Conservation (phyloP, 1,140 invertebrate genomes). For the Mylabris phalerata region DNA sequence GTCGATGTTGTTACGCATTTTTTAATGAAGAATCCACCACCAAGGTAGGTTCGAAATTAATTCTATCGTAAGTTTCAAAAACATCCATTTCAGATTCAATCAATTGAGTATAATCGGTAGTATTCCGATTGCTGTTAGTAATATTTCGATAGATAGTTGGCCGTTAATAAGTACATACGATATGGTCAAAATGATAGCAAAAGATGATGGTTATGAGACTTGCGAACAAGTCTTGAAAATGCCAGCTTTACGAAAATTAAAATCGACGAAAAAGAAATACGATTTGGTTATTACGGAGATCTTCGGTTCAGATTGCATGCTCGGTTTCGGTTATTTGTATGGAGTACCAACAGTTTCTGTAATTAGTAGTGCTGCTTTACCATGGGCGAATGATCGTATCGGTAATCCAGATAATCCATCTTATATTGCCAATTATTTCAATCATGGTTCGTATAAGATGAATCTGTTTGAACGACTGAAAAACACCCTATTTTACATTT, state of each 20-base stretch:
- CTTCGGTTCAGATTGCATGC: conserved; percentile 59
- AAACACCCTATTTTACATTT: conserved; percentile 20
- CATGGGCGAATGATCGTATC: conserved; percentile 45
- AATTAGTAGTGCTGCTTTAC: conserved; percentile 51
- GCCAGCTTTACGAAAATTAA: conserved; percentile 17
- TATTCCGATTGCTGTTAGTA: conserved; percentile 27
- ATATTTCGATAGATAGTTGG: conserved; percentile 21
- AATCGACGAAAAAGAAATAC: conserved; percentile 44
- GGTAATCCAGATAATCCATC: conserved; percentile 53
- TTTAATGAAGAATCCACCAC: conserved; percentile 43
- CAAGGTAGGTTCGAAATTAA: conserved; percentile 20
- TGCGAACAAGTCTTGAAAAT: conserved; percentile 22
- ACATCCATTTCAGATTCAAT: conserved; percentile 30
- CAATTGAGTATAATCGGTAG: conserved; percentile 35
- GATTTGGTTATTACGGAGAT: conserved; percentile 58
- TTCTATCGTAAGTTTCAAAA: neutral
- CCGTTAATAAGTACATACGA: neutral
- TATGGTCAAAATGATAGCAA: conserved; percentile 19
- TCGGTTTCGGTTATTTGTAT: conserved; percentile 50
- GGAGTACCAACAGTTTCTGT: conserved; percentile 44
- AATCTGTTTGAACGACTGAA: conserved; percentile 49
- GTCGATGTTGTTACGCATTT: conserved; percentile 63
- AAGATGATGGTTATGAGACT: conserved; percentile 5
- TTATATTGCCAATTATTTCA: conserved; percentile 51
- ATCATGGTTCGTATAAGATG: conserved; percentile 45